Evolutionary conservation across 1,140 invertebrate genomes (phyloP).

Genomic region (Periplaneta americana): DNA sequence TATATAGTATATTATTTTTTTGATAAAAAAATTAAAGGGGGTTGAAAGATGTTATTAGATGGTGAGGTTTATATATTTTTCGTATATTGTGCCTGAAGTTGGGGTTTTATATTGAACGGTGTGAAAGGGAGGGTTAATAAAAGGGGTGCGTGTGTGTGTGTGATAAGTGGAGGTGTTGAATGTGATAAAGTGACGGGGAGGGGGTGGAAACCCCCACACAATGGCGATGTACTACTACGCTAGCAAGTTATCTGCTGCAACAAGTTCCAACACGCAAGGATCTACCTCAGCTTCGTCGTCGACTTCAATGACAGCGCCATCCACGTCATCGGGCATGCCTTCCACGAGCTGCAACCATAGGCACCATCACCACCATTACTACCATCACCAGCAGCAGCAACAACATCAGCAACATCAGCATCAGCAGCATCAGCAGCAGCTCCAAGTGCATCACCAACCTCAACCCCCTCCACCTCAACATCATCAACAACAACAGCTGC

Average conservation of each 20-base stretch:
- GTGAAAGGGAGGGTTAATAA: no score
- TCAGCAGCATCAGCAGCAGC: neutral
- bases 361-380: neutral
- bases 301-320: neutral
- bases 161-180: neutral
- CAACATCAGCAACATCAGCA: neutral
- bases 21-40: no score
- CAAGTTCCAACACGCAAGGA: neutral
- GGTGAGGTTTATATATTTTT: neutral
- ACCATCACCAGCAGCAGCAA: neutral
- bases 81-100: neutral
- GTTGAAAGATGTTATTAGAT: neutral
- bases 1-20: neutral
- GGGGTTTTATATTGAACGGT: neutral
- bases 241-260: constrained; percentile 14
- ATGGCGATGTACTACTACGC: constrained; percentile 21
- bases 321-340: constrained; percentile 4
- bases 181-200: neutral
- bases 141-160: neutral
- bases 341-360: neutral
- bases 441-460: neutral
- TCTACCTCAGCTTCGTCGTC: neutral
- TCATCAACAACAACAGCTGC: neutral
- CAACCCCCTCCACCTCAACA: neutral
- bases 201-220: neutral